Base-by-base conservation (phyloP, 2,888 invertebrate genomes). In the Operophtera brumata region DNA sequence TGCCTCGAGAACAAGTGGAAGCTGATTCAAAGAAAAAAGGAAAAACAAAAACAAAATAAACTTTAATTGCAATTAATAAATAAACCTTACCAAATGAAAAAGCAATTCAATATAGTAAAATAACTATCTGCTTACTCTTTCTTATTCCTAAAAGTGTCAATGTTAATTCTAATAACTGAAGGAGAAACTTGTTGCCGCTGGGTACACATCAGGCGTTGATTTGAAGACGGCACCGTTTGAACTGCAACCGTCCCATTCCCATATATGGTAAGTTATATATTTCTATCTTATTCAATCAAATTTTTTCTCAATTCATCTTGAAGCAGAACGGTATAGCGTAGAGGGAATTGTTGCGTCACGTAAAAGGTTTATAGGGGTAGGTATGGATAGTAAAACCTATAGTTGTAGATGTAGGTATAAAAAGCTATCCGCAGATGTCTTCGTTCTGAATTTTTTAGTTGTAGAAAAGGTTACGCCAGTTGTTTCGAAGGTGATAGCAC, bases 161-260 rank as follows among this genome's bases (percentile, higher is more conserved):
- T 56, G 39, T 47, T 46, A 51, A 30, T 39, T 54, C 53, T 48
- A 35, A 43, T 34, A 40, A 42, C 53, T 57, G 37, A n/a, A 32
- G 57, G 52, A 47, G 55, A 47, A 86, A 90, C 86, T 81, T 87
- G 73, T 76, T 78, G 65, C 66, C 75, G 63, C 69, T 65, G 73
- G 82, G 75, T 90, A 90, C 86, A 72, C 77, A 67, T 77, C 82
- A 80, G 72, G 67, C 74, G 77, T 73, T 75, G 75, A 79, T 79
- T 88, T 70, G 75, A 84, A 85, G 90, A 83, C 83, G 87, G 82
- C 80, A 75, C 70, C 71, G 76, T 83, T 77, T 72, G 74, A 78
- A 65, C 70, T 81, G 77, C 74, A 72, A 79, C 83, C 80, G 73
- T 90, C 90, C 85, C 82, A 75, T 82, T 91, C 82, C 76, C 73